Base-by-base conservation (phyloP, 2,888 invertebrate species). In the Agrotis ipsilon region DNA sequence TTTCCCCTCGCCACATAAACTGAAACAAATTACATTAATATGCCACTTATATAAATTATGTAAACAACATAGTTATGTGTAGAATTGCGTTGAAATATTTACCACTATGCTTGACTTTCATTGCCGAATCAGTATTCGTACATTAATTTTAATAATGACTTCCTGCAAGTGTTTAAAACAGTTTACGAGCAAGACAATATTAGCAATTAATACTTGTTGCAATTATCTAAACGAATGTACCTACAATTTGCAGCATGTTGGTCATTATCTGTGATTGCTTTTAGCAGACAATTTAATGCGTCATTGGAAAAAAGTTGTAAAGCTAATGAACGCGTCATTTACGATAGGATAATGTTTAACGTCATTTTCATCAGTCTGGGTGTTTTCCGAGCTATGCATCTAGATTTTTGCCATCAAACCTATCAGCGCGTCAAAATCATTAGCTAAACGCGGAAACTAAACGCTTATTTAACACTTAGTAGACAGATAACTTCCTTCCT, bases 41-140 rank as follows among this genome's bases (percentile, higher is more conserved):
- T 32, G 39, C 57, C 52, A 70, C 52, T 48, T 77, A 62, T 27
- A 52, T 52, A 48, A 52, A 60, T 48, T 58, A 57, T 57, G 27
- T 58, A 58, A 58, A 68, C 13, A 51, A 61, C 24, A 68, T 67
- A 60, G 27, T 48, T 51, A 21, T 45, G 54, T 57, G 54, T 57
- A 51, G n/a, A 60, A 16, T 52, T 24, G 13, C 66, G 19, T 51
- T 57, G 19, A 57, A 74, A 43, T 51, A 49, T 65, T 60, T 32
- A 21, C 21, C 24, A 70, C 32, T 39, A 21, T 61, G n/a, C 43
- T 57, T 51, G 75, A 19, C 18, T 68, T 75, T 60, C 43, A 55
- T 75, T 73, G 54, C 43, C 68, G 19, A 67, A 54, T 68, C 32
- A 75, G 43, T 5, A 61, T 57, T 68, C 21, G 51, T 52, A 13